Base-by-base conservation (phyloP, 2,113 vertebrate genomes). In the Tachysurus fulvidraco region DNA sequence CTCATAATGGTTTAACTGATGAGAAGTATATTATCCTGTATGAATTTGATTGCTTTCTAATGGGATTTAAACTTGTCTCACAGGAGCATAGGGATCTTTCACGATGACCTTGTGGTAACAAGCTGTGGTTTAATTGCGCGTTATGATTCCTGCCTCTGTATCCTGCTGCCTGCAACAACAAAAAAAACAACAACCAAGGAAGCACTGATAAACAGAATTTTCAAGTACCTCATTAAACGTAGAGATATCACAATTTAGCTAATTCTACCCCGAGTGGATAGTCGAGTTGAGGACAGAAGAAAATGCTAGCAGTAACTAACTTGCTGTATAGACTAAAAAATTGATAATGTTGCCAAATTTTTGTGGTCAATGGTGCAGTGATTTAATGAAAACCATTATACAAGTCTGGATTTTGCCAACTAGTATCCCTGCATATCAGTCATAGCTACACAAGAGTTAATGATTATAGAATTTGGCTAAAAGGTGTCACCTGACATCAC, bases 31-130 rank as follows among this genome's bases (percentile, higher is more conserved):
- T 54, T 23, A 28, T 77, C 52, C 46, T 28, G 25, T 17, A 54
- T 77, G 74, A 77, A 28, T 17, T 16, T 57, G 19, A 36, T 57
- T 28, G 54, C 12, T 59, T 79, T 79, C 54, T 57, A 57, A 57
- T 79, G 77, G 77, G 77, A 79, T 79, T 79, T 79, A 30, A 55
- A 79, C 16, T 79, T 57, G 17, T 54, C 17, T 54, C 28, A 59
- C 10, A 36, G 28, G 76, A 55, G n/a, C 17, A 25, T 30, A 8
- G 28, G 5, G 28, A 59, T 59, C 77, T 5, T 79, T 79, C 54
- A 57, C 57, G 54, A 79, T 36, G 77, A 79, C 52, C n/a, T 79
- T 57, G 54, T 79, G 77, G 52, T 57, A 79, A 57, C 77, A 79
- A 57, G 77, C 77, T 79, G 77, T 57, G 54, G 77, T 36, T 59